These are phyloP conservation scores for Serinus canaria DNA, from an alignment of 2,113 vertebrate species.

Conservation along the genomic window DNA sequence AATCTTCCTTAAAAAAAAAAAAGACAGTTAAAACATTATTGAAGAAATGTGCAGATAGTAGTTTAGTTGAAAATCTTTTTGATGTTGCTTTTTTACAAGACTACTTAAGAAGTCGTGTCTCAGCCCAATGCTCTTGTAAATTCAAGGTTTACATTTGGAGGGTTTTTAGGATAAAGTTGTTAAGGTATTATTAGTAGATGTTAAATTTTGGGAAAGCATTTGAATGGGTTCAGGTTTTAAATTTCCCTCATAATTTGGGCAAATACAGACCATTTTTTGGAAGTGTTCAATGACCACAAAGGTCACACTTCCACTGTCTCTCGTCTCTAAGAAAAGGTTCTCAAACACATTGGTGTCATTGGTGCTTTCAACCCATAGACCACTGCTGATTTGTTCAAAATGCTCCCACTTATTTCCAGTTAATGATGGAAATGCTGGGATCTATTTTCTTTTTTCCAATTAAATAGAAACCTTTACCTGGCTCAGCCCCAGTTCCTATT, in stretches of 20 bases:
- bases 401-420: background rate
- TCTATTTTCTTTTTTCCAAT: background rate
- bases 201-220: background rate
- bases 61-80: background rate
- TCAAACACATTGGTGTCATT: background rate
- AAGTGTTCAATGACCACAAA: background rate
- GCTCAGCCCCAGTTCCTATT: constrained; percentile 40
- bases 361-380: background rate
- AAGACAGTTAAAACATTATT: background rate
- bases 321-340: background rate
- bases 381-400: background rate
- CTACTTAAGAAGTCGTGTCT: background rate
- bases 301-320: background rate
- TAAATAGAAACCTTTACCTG: constrained; percentile 41
- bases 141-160: background rate
- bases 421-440: constrained; percentile 13
- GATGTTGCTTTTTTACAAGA: background rate
- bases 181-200: background rate
- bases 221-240: background rate
- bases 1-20: background rate
- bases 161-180: background rate
- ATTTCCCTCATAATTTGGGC: background rate
- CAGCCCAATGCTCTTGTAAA: background rate
- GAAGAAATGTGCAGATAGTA: background rate
- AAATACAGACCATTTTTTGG: background rate